phyloP scores from a whole-genome alignment of 2,797 vertebrate species.

The Acipenser transmontanus region DNA sequence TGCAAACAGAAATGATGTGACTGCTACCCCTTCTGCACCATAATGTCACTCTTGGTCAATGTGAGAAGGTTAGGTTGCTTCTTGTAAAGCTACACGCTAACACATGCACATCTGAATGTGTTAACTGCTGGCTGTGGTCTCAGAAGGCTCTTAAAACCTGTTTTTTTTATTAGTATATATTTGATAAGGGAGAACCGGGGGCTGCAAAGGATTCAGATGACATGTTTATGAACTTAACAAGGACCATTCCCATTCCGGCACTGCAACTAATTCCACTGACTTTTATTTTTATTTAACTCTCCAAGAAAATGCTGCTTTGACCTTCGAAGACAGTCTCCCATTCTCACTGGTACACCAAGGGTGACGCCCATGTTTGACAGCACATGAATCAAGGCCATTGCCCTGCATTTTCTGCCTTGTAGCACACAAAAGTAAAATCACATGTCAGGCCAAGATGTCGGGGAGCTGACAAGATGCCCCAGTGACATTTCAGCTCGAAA shows the following conservation, averaged over 20 bases:
- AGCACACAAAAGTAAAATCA: constrained; percentile 98
- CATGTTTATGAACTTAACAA: no score
- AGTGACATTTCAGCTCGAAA: constrained; percentile 83
- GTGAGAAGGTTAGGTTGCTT: constrained; percentile 75
- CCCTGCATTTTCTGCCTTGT: constrained; percentile 98
- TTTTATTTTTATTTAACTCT: no score
- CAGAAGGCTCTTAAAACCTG: constrained; percentile 48
- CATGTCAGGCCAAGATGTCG: constrained; percentile 98
- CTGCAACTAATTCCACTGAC: no score
- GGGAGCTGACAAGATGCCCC: constrained; percentile 84
- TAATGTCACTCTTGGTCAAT: constrained; percentile 82
- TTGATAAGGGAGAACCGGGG: no score
- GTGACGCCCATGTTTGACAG: constrained; percentile 77
- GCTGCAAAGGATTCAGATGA: no score
- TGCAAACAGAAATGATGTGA: constrained; percentile 99
- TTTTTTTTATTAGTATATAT: constrained; percentile 13
- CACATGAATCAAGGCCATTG: constrained; percentile 87
- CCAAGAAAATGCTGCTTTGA: no score
- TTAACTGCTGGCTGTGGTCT: constrained; percentile 59
- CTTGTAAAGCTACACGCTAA: constrained; percentile 79
- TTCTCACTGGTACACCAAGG: constrained; percentile 65
- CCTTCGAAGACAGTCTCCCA: constrained; percentile 34
- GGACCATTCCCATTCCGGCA: no score
- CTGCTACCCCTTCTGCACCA: constrained; percentile 82
- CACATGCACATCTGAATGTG: constrained; percentile 72